Evolutionary conservation across 1,140 invertebrate genomes (phyloP).

Genomic region (Temnothorax nylanderi): DNA sequence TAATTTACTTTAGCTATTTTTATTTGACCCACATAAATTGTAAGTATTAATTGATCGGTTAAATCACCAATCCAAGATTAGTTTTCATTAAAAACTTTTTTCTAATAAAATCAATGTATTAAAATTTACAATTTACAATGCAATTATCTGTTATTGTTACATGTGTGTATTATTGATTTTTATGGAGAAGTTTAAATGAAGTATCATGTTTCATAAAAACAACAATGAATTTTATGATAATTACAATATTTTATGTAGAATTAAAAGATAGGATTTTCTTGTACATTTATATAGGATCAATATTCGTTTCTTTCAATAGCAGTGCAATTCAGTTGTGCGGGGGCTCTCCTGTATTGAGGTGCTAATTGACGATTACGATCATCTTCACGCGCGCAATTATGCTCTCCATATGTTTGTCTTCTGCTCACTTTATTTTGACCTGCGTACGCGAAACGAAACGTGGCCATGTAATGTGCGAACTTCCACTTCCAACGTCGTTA

Average conservation of each 20-base stretch:
- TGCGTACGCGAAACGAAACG: constrained; percentile 25
- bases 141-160: background rate
- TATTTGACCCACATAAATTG: background rate
- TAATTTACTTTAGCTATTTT: background rate
- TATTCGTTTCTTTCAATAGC: constrained; percentile 11
- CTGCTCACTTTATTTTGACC: constrained; percentile 36
- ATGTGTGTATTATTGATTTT: too few relatives aligned
- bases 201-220: background rate
- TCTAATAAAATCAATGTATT: background rate
- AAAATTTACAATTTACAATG: background rate
- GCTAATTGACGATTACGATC: constrained; percentile 48
- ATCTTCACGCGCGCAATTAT: constrained; percentile 48
- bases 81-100: background rate
- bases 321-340: background rate
- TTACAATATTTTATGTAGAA: background rate
- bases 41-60: background rate
- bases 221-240: constrained; percentile 4
- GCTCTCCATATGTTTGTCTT: constrained; percentile 35
- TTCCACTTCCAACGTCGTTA: constrained; percentile 39
- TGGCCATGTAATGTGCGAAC: constrained; percentile 43
- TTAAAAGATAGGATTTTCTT: background rate
- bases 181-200: too few relatives aligned
- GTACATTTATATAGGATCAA: background rate
- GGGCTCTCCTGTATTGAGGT: background rate
- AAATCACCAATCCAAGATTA: background rate